Conservation (phyloP, 2,113 vertebrate genomes). For the Mus pahari region DNA sequence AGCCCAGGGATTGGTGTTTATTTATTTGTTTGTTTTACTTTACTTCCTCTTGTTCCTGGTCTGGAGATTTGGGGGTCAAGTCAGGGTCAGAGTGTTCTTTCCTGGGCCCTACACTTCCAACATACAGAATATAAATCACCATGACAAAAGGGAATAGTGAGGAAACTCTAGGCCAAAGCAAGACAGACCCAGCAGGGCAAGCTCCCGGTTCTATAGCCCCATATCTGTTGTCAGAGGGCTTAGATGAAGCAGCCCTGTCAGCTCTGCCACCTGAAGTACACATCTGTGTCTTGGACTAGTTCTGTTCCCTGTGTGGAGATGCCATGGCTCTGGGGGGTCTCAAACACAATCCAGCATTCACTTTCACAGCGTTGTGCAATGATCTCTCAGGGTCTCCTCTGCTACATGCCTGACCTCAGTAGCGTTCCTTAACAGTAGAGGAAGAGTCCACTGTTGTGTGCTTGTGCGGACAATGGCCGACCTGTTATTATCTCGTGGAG, state of each 20-base stretch:
- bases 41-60: background rate
- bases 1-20: background rate
- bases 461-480: no score
- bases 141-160: background rate
- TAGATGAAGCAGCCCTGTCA: background rate
- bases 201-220: background rate
- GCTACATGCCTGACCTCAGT: background rate
- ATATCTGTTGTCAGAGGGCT: background rate
- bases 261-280: background rate
- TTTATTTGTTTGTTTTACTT: background rate
- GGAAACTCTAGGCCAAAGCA: background rate
- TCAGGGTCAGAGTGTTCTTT: background rate
- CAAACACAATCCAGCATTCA: background rate
- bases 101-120: background rate
- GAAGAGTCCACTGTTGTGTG: background rate
- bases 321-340: background rate
- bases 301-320: background rate
- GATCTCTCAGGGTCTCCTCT: background rate
- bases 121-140: background rate
- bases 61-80: background rate
- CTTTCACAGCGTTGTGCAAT: background rate
- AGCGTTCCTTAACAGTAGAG: background rate
- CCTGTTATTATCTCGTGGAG: no score
- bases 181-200: background rate
- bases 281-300: background rate